Evolutionary conservation across 2,797 vertebrate genomes (phyloP).

Genomic region (Macropus fuliginosus): DNA sequence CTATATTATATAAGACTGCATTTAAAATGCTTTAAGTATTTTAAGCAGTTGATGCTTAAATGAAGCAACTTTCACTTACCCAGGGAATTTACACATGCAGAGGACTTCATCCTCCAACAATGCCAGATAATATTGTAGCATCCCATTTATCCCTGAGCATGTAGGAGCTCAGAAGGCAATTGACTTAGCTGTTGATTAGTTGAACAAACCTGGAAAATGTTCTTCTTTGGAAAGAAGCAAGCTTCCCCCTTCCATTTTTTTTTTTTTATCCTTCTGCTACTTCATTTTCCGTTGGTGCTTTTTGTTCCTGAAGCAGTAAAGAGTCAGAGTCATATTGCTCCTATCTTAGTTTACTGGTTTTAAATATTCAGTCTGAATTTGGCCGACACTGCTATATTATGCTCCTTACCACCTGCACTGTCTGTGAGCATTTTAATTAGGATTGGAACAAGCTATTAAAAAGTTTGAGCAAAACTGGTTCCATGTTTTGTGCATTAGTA

Average conservation of each 20-base stretch:
- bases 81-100: rapidly evolving
- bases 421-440: conserved; percentile 78
- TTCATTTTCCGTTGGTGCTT: conserved; percentile 57
- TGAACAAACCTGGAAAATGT: conserved; percentile 1
- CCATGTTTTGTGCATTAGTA: conserved; percentile 77
- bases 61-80: rapidly evolving
- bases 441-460: conserved; percentile 75
- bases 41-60: neutral
- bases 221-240: rapidly evolving
- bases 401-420: conserved; percentile 66
- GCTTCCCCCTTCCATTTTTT: rapidly evolving
- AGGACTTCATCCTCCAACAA: neutral
- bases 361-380: conserved; percentile 67
- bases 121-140: neutral
- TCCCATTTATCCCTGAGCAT: neutral
- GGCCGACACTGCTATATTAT: conserved; percentile 62
- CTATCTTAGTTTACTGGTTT: conserved; percentile 58
- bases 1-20: neutral
- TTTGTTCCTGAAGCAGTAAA: conserved; percentile 63
- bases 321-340: neutral
- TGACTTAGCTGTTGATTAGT: neutral
- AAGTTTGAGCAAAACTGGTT: conserved; percentile 76
- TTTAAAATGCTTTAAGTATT: neutral
- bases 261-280: neutral
- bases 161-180: neutral